Base-by-base conservation (phyloP, 2,113 vertebrate genomes). In the Barbus barbus region DNA sequence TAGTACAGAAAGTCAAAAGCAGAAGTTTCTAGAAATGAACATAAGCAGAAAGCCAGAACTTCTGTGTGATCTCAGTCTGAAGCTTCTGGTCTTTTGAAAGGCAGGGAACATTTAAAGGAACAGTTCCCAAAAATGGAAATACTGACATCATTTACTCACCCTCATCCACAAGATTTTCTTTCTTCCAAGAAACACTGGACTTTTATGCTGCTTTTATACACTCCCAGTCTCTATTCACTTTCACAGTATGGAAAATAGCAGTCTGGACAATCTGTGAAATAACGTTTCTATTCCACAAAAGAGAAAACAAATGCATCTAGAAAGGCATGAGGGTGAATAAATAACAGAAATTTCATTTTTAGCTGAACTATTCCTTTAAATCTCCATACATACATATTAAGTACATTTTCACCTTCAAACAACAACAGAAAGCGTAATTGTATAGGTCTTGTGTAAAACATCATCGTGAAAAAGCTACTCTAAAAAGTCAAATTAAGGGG, bases 1-100 rank as follows among this genome's bases (percentile, higher is more conserved):
- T 67, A 4, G 28, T 36, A 36, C 65, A 20, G 73, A 67, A 41
- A 60, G 71, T 44, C 73, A 48, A 61, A 41, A 77, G 74, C 72
- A 67, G 63, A 14, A 63, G 41, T 44, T 44, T 44, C 41, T 44
- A 41, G 41, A 11, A 44, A 44, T 44, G 41, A 44, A 41, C 38
- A 41, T 41, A 8, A 41, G 38, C 38, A 41, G 38, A 41, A 41
- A 63, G n/a, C 12, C 24, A 26, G 60, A 63, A 53, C 51, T 20
- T 53, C 12, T 4, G 26, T 22, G 26, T 51, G 73, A 58, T 56
- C 74, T 33, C 74, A 16, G 51, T 36, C 51, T 2, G 8, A 67
- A 36, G 31, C 63, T 3, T 67, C 65, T 36, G 31, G 28, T 20
- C 18, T 58, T 48, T 48, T 14, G 46, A 16, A 48, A 48, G 46